Percentiles rank a stretch among this genome's conserved stretches.
These are phyloP conservation scores for Sialia sialis DNA, from an alignment of 2,113 vertebrate species.

Conservation along the genomic window DNA sequence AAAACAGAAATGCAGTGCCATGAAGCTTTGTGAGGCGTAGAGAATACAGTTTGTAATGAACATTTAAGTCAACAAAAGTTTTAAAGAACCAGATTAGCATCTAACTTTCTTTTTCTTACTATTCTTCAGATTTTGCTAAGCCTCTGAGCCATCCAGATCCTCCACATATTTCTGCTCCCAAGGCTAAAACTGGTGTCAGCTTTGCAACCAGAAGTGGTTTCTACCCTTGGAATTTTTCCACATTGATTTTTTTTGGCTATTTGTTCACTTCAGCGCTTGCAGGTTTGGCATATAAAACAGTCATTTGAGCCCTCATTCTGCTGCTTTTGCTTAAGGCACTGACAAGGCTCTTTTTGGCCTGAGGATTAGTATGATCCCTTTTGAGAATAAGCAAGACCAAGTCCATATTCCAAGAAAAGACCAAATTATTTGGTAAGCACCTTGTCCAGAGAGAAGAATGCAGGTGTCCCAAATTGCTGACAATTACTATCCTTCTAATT, in stretches of 20 bases:
- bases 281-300: neutral
- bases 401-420: neutral
- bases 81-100: neutral
- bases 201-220: neutral
- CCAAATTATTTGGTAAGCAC: neutral
- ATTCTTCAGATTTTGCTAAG: neutral
- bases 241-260: neutral
- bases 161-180: neutral
- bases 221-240: neutral
- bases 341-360: neutral
- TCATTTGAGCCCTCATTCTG: neutral
- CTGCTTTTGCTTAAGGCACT: neutral
- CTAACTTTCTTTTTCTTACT: neutral
- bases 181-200: neutral
- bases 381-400: neutral
- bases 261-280: neutral
- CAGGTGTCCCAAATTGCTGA: neutral
- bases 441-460: neutral
- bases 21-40: neutral
- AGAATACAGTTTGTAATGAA: neutral
- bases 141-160: neutral
- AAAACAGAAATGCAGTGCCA: neutral
- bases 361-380: neutral
- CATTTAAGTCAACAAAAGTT: neutral
- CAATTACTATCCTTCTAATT: neutral